Conservation (phyloP, 2,113 vertebrate genomes). For the Trinectes maculatus region DNA sequence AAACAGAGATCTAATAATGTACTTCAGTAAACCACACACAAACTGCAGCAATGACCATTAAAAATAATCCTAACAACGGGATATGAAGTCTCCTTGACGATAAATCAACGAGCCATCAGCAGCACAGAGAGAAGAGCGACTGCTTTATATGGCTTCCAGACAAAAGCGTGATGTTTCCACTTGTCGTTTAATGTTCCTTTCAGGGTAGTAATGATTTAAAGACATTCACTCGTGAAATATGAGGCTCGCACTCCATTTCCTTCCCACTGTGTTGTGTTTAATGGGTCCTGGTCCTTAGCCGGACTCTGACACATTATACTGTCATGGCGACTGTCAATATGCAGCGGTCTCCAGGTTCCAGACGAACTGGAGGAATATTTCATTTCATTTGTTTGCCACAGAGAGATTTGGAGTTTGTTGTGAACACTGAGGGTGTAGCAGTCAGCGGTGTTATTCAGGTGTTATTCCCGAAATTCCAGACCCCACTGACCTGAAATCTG, state of each 20-base stretch:
- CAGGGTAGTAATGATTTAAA: slow-evolving; percentile 11
- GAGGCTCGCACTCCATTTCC: too few species aligned
- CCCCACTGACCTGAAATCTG: slow-evolving; percentile 19
- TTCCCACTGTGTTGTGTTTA: not conserved
- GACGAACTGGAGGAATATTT: too few species aligned
- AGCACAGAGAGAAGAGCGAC: slow-evolving; percentile 8
- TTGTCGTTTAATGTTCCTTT: slow-evolving; percentile 17
- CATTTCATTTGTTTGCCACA: not conserved
- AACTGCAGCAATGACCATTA: slow-evolving; percentile 34
- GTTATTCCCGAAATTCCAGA: slow-evolving; percentile 7
- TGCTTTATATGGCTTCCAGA: not conserved
- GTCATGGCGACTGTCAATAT: too few species aligned
- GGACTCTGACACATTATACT: too few species aligned
- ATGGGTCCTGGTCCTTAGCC: too few species aligned
- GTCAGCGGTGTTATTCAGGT: not conserved
- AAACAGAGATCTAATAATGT: too few species aligned
- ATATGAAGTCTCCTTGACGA: slow-evolving; percentile 38
- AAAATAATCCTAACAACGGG: too few species aligned
- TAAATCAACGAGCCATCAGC: slow-evolving; percentile 45
- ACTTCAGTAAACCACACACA: too few species aligned
- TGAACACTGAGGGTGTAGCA: not conserved
- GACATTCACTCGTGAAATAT: not conserved
- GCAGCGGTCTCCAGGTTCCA: too few species aligned
- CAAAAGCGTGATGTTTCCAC: too few species aligned
- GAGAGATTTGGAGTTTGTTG: too few species aligned